These are phyloP conservation scores for Cyrtonyx montezumae DNA, from an alignment of 2,113 vertebrate genomes.

Conservation along the genomic window DNA sequence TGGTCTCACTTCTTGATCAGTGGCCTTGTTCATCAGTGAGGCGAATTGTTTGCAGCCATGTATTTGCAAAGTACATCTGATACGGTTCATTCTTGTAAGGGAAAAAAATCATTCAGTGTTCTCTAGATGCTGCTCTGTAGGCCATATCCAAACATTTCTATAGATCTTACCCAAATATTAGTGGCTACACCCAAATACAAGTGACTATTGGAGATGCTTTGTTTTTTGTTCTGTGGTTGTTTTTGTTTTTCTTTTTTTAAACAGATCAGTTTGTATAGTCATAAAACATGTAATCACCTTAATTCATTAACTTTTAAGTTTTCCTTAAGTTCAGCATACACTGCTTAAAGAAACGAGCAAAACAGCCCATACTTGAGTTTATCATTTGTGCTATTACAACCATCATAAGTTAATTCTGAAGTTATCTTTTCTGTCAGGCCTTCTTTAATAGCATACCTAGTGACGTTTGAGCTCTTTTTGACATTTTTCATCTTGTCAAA, in stretches of 20 bases:
- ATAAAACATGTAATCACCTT: neutral
- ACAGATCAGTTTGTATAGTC: neutral
- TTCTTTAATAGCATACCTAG: neutral
- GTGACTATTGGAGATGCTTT: neutral
- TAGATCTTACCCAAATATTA: neutral
- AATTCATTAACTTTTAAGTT: neutral
- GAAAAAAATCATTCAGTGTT: neutral
- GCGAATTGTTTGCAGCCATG: neutral
- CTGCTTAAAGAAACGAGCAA: neutral
- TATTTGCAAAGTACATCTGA: neutral
- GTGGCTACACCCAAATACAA: neutral
- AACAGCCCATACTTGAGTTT: neutral
- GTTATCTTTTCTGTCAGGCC: conserved; percentile 24
- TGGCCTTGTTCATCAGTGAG: neutral
- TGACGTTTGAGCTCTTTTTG: neutral
- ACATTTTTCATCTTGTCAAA: conserved; percentile 29
- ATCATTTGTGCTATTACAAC: conserved; percentile 28
- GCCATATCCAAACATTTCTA: neutral
- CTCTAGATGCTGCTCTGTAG: neutral
- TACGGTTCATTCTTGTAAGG: neutral
- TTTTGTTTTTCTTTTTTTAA: neutral
- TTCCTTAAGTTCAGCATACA: neutral
- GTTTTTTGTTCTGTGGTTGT: neutral
- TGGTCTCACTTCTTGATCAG: neutral
- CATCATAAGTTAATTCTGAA: conserved; percentile 45